These are phyloP conservation scores for Agrilus cyanescens DNA, from an alignment of 2,888 invertebrate species.

Conservation along the genomic window DNA sequence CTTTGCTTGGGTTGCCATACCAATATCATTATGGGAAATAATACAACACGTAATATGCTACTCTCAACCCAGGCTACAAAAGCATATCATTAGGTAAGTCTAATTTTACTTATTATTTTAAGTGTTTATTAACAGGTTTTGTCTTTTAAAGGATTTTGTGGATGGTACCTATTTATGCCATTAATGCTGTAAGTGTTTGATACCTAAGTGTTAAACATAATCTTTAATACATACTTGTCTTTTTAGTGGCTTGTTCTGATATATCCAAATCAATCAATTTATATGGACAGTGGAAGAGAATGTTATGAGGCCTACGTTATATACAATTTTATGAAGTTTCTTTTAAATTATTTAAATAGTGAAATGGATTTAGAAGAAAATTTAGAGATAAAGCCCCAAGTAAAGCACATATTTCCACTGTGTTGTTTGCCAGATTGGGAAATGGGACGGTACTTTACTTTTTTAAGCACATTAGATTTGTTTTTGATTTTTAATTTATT, in stretches of 20 bases:
- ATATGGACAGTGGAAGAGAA: conserved; percentile 85
- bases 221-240: background rate
- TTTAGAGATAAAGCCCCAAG: conserved; percentile 71
- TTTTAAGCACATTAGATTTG: background rate
- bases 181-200: conserved; percentile 71
- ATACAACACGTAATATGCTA: conserved; percentile 89
- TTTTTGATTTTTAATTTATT: conserved; percentile 22
- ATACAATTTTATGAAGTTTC: conserved; percentile 93
- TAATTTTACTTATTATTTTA: background rate
- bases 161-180: conserved; percentile 96
- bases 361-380: conserved; percentile 76
- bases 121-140: conserved; percentile 5
- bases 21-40: conserved; percentile 91
- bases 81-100: conserved; percentile 78
- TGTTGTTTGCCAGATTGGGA: conserved; percentile 88
- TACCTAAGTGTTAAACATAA: background rate
- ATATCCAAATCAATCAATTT: conserved; percentile 80
- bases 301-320: conserved; percentile 98
- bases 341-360: conserved; percentile 80
- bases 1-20: conserved; percentile 84
- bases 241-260: conserved; percentile 75
- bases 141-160: conserved; percentile 65
- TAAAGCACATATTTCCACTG: conserved; percentile 80
- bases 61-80: conserved; percentile 82
- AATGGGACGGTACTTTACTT: conserved; percentile 64